Conservation (phyloP, 2,113 vertebrate species). For the Leucopsar rothschildi region DNA sequence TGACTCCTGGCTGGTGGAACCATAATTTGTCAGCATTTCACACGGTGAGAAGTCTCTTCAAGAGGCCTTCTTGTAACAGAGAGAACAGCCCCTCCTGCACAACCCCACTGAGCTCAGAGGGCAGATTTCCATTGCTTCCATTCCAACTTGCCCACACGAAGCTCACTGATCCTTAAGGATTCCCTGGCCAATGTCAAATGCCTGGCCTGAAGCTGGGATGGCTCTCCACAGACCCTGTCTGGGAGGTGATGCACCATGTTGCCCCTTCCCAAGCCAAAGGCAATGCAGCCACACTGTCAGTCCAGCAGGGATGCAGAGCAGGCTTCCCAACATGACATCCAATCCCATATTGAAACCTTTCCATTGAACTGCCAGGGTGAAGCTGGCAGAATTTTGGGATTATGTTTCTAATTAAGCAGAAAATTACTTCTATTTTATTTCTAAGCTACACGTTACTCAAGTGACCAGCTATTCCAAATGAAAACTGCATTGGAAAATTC, state of each 20-base stretch:
- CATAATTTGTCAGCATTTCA: neutral
- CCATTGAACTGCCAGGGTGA: neutral
- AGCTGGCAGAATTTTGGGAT: slow-evolving; percentile 7
- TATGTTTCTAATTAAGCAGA: slow-evolving; percentile 34
- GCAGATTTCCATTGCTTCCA: neutral
- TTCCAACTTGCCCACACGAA: neutral
- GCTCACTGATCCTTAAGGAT: neutral
- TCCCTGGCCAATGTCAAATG: neutral
- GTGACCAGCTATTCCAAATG: neutral
- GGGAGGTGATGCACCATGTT: rapidly evolving
- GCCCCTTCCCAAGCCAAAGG: neutral
- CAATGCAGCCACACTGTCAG: neutral
- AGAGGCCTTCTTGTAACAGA: neutral
- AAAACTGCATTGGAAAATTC: slow-evolving; percentile 18
- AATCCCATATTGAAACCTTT: neutral
- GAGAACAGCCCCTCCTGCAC: neutral
- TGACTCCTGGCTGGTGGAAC: neutral
- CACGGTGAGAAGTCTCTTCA: neutral
- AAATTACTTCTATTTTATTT: slow-evolving; percentile 41
- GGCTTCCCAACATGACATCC: neutral
- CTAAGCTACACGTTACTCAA: neutral
- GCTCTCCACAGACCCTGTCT: neutral
- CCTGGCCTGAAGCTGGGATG: neutral
- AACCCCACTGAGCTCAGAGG: neutral
- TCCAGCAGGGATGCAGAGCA: neutral